These are phyloP conservation scores for Dione vanillae DNA, from an alignment of 2,888 invertebrate species.

Conservation along the genomic window DNA sequence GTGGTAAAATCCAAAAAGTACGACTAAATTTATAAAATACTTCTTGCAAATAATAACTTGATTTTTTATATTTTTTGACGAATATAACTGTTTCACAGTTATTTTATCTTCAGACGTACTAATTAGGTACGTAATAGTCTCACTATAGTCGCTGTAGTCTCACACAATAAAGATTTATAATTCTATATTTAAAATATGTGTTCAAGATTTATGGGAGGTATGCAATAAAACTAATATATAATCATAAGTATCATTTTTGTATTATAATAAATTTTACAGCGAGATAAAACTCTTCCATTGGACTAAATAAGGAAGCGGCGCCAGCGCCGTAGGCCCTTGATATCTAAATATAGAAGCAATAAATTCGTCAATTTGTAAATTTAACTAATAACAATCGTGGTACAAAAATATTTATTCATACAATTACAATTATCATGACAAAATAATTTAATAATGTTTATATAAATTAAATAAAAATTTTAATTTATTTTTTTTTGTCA, in stretches of 20 bases:
- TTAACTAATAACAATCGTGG: neutral
- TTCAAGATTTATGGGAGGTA: slow-evolving; percentile 19
- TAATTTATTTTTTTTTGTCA: neutral
- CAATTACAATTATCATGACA: slow-evolving; percentile 1
- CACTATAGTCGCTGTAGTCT: too few species aligned
- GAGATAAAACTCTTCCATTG: slow-evolving; percentile 85
- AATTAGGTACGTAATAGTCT: too few species aligned
- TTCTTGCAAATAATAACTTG: too few species aligned
- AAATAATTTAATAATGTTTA: neutral
- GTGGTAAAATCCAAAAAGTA: too few species aligned
- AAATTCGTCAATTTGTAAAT: slow-evolving; percentile 28
- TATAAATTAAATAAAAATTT: neutral
- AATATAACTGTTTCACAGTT: too few species aligned
- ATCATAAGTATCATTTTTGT: slow-evolving; percentile 71
- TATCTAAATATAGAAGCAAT: slow-evolving; percentile 20
- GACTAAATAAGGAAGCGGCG: slow-evolving; percentile 81
- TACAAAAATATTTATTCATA: slow-evolving; percentile 10
- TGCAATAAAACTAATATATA: slow-evolving; percentile 61
- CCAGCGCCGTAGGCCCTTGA: slow-evolving; percentile 70
- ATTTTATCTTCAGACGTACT: too few species aligned
- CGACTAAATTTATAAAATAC: too few species aligned
- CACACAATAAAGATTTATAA: neutral
- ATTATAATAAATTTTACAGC: slow-evolving; percentile 84
- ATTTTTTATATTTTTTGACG: too few species aligned
- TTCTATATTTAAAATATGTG: too few species aligned